Base-by-base conservation (phyloP, 1,140 invertebrate species). In the Lepidurus arcticus region DNA sequence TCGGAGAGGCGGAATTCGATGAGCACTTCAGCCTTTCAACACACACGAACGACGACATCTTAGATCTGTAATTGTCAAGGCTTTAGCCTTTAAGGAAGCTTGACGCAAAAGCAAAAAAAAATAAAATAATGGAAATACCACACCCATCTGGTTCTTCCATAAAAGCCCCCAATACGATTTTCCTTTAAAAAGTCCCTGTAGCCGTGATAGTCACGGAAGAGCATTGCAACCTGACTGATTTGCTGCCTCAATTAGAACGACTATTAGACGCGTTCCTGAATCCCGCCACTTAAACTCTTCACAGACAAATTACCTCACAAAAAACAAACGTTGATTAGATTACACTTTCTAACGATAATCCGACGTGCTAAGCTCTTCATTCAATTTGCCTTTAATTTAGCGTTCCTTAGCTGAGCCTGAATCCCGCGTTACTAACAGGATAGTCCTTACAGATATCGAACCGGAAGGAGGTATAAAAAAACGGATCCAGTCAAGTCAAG, bases 1-100 rank as follows among this genome's bases (percentile, higher is more conserved):
- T 16, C n/a, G 21, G 21, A 65, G 1, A 1, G 53, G 53, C 53
- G 13, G 53, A 65, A 65, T 65, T 65, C 53, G 53, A 65, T 65
- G 53, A 65, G 53, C 53, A 65, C 21, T 65, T 65, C 21, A 65
- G 53, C 53, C 53, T 65, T 65, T 65, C 53, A 65, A 65, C 53
- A 65, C 53, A 65, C 53, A 65, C 53, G 53, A 65, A 65, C 53
- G 53, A 65, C 53, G 53, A 65, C 53, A 65, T 65, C 53, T 65
- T 21, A 65, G 53, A 65, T 65, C 53, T 65, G 53, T 65, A 65
- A 65, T 65, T 65, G 53, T 65, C 53, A 65, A 65, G 53, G 21
- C 53, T 21, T 65, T 21, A 65, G 53, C 53, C 13, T 65, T 65
- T 65, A 65, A 65, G 53, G 53, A 65, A 65, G 16, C 53, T 7